Evolutionary conservation across 37 sponge, comb jelly and placozoan genomes (phyloP).

Genomic region (Amphimedon queenslandica): DNA sequence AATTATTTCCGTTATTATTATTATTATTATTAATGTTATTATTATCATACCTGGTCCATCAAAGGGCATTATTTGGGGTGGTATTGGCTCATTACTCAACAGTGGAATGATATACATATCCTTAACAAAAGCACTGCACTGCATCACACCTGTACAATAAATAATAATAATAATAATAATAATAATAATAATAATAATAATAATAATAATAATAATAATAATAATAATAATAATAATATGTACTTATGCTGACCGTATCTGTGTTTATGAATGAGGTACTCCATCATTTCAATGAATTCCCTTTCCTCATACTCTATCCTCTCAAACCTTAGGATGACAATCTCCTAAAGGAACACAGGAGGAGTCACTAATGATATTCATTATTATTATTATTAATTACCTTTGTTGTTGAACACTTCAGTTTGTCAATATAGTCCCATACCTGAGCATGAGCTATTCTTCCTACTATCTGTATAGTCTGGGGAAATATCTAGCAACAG

Average conservation of each 20-base stretch:
- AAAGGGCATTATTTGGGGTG: constrained; percentile 31
- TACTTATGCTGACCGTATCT: constrained; percentile 35
- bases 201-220: not conserved
- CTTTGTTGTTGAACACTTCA: constrained; percentile 42
- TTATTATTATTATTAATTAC: constrained; percentile 11
- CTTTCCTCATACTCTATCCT: constrained; percentile 35
- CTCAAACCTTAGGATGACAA: constrained; percentile 54
- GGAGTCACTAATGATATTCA: not conserved
- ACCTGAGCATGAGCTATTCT: constrained; percentile 63
- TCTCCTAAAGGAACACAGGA: constrained; percentile 26
- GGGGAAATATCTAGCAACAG: constrained; percentile 48
- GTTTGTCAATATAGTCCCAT: constrained; percentile 79
- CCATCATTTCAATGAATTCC: constrained; percentile 49
- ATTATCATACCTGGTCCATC: constrained; percentile 45
- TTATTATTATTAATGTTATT: no score
- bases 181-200: not conserved
- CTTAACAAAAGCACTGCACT: constrained; percentile 34
- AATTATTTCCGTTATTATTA: no score
- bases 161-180: not conserved
- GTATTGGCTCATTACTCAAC: constrained; percentile 7
- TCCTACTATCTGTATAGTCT: constrained; percentile 55
- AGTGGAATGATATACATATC: constrained; percentile 79
- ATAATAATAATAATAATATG: not conserved
- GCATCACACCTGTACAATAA: constrained; percentile 18
- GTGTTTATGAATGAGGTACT: constrained; percentile 66